Conservation (phyloP, 2,888 invertebrate genomes). For the Lepidocyrtinus sp. region DNA sequence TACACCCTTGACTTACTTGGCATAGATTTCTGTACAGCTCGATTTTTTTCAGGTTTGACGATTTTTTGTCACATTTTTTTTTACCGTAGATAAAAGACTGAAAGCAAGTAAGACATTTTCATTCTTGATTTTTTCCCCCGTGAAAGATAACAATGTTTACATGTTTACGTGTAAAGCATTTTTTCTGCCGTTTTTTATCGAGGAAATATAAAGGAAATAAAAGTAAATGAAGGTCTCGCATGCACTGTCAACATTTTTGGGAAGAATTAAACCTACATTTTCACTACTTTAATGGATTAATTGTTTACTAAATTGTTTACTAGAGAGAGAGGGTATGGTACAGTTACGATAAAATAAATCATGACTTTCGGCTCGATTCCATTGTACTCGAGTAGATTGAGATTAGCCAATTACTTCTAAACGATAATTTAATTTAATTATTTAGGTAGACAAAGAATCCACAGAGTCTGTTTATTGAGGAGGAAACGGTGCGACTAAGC, state of each 20-base stretch:
- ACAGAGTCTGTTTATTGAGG: too few species aligned
- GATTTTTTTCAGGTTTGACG: conserved; percentile 43
- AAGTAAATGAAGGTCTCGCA: conserved; percentile 8
- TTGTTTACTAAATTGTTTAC: not conserved
- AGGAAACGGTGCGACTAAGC: too few species aligned
- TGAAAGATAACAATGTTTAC: conserved; percentile 27
- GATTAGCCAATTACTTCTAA: too few species aligned
- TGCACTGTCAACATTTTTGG: conserved; percentile 4
- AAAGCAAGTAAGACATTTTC: conserved; percentile 4
- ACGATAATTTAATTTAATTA: too few species aligned
- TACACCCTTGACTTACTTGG: conserved; percentile 49
- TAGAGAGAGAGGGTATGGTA: too few species aligned
- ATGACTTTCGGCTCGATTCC: not conserved
- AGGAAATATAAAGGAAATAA: not conserved
- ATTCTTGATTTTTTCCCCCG: conserved; percentile 12
- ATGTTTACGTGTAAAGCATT: not conserved
- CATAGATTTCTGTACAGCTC: conserved; percentile 32
- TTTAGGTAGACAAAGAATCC: too few species aligned
- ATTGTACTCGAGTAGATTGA: too few species aligned
- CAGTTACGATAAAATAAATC: too few species aligned
- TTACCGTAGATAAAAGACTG: conserved; percentile 18
- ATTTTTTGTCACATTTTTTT: conserved; percentile 47
- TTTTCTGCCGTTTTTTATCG: conserved; percentile 27
- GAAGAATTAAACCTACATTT: not conserved
- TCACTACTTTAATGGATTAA: not conserved